These are phyloP conservation scores for Thumatha senex DNA, from an alignment of 2,888 invertebrate genomes.

Conservation along the genomic window DNA sequence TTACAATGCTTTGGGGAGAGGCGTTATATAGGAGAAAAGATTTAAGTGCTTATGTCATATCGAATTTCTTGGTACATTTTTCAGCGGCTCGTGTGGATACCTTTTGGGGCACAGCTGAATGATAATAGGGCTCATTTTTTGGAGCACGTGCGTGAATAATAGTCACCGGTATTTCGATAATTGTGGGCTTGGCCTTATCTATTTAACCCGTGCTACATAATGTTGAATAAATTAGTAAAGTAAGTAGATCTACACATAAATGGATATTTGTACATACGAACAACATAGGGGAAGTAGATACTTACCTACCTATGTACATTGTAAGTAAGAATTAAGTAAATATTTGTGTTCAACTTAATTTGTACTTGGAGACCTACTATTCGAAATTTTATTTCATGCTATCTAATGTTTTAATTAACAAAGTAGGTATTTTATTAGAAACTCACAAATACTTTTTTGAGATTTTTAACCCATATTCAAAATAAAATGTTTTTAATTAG, in stretches of 20 bases:
- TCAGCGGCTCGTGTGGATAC: slow-evolving; percentile 73
- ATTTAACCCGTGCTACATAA: slow-evolving; percentile 39
- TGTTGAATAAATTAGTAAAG: slow-evolving; percentile 30
- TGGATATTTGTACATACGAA: neutral
- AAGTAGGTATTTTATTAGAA: too few species aligned
- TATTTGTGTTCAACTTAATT: too few species aligned
- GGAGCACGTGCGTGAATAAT: slow-evolving; percentile 76
- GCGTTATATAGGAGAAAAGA: slow-evolving; percentile 64
- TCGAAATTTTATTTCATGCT: too few species aligned
- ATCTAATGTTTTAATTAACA: too few species aligned
- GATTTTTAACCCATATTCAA: neutral
- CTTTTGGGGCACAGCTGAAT: slow-evolving; percentile 53
- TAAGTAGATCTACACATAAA: slow-evolving; percentile 9
- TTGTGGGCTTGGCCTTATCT: slow-evolving; percentile 45
- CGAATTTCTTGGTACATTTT: slow-evolving; percentile 81
- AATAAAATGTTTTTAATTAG: slow-evolving; percentile 54
- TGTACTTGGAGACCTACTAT: too few species aligned
- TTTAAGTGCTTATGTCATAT: slow-evolving; percentile 61
- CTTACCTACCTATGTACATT: too few species aligned
- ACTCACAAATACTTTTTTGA: too few species aligned
- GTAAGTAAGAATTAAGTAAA: too few species aligned
- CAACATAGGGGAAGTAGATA: too few species aligned
- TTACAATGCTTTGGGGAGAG: slow-evolving; percentile 71
- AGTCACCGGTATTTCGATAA: slow-evolving; percentile 40
- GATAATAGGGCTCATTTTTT: slow-evolving; percentile 71